phyloP scores from a whole-genome alignment of 2,113 vertebrate species.

The Menidia beryllina region DNA sequence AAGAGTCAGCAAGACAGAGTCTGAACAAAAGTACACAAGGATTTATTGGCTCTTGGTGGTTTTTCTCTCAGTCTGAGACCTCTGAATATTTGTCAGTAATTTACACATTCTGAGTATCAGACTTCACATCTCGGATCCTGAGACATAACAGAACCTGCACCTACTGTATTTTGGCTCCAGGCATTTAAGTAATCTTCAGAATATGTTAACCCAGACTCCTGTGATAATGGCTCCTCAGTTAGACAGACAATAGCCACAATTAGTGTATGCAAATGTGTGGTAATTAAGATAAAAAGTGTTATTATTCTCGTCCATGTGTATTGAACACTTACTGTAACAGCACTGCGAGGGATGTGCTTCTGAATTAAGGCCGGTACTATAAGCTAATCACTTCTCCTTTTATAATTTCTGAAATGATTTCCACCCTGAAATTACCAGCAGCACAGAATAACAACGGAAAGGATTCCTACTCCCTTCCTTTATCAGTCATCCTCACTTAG shows the following conservation, averaged over 20 bases:
- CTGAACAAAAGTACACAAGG: constrained; percentile 25
- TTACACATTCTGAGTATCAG: constrained; percentile 57
- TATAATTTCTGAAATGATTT: too few relatives aligned
- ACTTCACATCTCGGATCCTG: constrained; percentile 46
- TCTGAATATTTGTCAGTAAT: constrained; percentile 49
- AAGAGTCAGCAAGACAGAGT: not conserved
- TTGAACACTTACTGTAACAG: not conserved
- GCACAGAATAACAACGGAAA: too few relatives aligned
- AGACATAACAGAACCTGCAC: constrained; percentile 35
- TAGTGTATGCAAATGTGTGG: constrained; percentile 53
- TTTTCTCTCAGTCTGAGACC: constrained; percentile 34
- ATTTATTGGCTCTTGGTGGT: constrained; percentile 30
- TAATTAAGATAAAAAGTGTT: constrained; percentile 21
- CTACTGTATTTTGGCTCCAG: constrained; percentile 24
- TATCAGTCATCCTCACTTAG: too few relatives aligned
- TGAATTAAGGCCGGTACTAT: not conserved
- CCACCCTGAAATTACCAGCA: too few relatives aligned
- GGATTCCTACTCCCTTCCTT: too few relatives aligned
- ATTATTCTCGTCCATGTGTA: constrained; percentile 3
- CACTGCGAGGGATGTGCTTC: fast-evolving
- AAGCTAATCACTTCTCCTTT: not conserved
- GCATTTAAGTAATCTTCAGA: constrained; percentile 60
- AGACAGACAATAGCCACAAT: constrained; percentile 65
- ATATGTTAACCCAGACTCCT: constrained; percentile 63
- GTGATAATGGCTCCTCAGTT: constrained; percentile 66